Conservation (phyloP, 2,888 invertebrate genomes). For the Nycteola revayana region DNA sequence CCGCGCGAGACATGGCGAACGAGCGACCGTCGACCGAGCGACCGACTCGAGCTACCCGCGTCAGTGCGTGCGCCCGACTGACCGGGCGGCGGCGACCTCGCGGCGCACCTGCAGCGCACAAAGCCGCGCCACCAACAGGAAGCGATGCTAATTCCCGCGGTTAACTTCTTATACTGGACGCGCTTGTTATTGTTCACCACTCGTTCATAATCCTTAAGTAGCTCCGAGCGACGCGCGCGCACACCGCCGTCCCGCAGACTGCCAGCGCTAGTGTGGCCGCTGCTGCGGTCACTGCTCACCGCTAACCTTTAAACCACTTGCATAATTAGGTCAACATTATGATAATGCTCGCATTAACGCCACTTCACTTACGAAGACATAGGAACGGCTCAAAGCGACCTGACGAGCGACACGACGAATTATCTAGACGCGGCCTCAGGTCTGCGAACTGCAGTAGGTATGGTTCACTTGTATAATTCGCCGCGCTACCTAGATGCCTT, state of each 20-base stretch:
- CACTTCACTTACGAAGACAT: no score
- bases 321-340: not conserved
- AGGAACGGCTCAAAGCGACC: no score
- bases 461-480: no score
- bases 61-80: slow-evolving; percentile 15
- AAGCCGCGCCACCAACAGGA: slow-evolving; percentile 33
- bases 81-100: slow-evolving; percentile 21
- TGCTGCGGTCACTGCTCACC: not conserved
- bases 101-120: slow-evolving; percentile 22
- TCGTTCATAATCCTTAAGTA: slow-evolving; percentile 11
- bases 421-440: no score
- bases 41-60: slow-evolving; percentile 6
- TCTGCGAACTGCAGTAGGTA: no score
- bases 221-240: not conserved
- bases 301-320: slow-evolving; percentile 1
- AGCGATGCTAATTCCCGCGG: slow-evolving; percentile 32
- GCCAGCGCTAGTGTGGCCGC: not conserved
- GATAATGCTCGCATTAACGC: no score
- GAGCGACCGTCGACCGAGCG: slow-evolving; percentile 5
- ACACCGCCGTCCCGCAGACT: not conserved
- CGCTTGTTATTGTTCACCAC: slow-evolving; percentile 25
- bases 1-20: slow-evolving; percentile 8
- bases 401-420: no score
- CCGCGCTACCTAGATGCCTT: no score
- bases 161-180: slow-evolving; percentile 30